Percentiles rank a stretch among this genome's conserved stretches.
Evolutionary conservation across 2,888 invertebrate genomes (phyloP).

Genomic region (Polyploca ridens): DNA sequence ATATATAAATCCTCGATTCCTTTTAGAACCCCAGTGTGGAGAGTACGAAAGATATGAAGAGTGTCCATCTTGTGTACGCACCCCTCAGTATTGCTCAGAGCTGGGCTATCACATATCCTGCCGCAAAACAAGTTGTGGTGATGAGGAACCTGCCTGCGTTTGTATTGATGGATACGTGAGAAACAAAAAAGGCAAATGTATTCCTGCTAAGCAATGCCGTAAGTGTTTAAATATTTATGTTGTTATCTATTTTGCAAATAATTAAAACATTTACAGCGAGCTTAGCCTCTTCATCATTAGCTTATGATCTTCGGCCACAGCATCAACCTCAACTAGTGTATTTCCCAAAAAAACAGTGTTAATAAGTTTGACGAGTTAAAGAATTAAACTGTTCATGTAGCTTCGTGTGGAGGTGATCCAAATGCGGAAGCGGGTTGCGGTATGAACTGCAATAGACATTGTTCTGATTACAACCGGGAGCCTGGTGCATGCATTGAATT

Average conservation of each 20-base stretch:
- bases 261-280: no score
- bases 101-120: conserved; percentile 22
- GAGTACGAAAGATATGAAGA: conserved; percentile 21
- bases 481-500: conserved; percentile 21
- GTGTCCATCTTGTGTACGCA: conserved; percentile 20
- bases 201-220: conserved; percentile 42
- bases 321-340: neutral
- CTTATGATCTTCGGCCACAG: no score
- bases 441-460: conserved; percentile 23
- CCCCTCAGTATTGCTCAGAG: conserved; percentile 19
- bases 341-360: neutral
- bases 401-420: conserved; percentile 37
- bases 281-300: no score
- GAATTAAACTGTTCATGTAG: conserved; percentile 22
- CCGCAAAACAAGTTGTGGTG: conserved; percentile 4
- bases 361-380: neutral
- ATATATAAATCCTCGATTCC: neutral
- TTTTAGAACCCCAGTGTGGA: conserved; percentile 20
- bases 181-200: conserved; percentile 35
- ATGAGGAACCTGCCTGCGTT: conserved; percentile 29
- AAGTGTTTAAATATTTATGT: conserved; percentile 22
- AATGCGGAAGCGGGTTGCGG: conserved; percentile 34
- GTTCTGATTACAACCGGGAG: conserved; percentile 31
- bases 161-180: conserved; percentile 37
- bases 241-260: neutral